Evolutionary conservation across 2,888 invertebrate genomes (phyloP).

Genomic region (Serripes groenlandicus): DNA sequence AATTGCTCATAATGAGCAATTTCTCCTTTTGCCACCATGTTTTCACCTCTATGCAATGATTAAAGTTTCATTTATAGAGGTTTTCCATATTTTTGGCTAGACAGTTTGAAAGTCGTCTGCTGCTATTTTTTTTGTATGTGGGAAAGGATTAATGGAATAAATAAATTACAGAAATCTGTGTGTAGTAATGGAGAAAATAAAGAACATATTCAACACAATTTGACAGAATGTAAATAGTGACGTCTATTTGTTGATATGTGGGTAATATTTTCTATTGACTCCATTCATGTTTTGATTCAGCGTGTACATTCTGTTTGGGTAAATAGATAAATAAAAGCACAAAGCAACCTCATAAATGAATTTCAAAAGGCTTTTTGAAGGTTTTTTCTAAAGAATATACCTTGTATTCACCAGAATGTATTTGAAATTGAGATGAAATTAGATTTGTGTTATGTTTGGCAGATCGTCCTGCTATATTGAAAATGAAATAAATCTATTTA

Average conservation of each 20-base stretch:
- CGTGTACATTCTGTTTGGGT: slow-evolving; percentile 36
- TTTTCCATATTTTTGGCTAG: no score
- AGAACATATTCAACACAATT: background rate
- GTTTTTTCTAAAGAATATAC: slow-evolving; percentile 29
- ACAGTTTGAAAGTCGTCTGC: no score
- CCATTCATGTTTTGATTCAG: slow-evolving; percentile 40
- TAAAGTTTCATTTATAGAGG: no score
- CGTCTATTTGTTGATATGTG: slow-evolving; percentile 11
- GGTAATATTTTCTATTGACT: slow-evolving; percentile 43
- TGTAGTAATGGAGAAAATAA: no score
- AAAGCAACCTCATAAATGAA: slow-evolving; percentile 52
- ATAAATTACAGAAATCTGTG: no score
- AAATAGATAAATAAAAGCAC: slow-evolving; percentile 63
- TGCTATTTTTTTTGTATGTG: no score
- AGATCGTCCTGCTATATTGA: slow-evolving; percentile 11
- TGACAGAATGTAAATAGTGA: slow-evolving; percentile 4
- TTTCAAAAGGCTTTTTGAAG: slow-evolving; percentile 46
- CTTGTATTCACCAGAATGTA: slow-evolving; percentile 23
- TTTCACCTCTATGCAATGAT: no score
- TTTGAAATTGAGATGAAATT: slow-evolving; percentile 39
- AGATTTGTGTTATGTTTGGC: slow-evolving; percentile 19
- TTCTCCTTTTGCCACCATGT: background rate
- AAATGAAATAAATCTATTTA: slow-evolving; percentile 7
- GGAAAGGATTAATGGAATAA: no score
- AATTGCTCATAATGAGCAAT: background rate